phyloP scores from a whole-genome alignment of 2,113 vertebrate genomes.

The Scomber colias region DNA sequence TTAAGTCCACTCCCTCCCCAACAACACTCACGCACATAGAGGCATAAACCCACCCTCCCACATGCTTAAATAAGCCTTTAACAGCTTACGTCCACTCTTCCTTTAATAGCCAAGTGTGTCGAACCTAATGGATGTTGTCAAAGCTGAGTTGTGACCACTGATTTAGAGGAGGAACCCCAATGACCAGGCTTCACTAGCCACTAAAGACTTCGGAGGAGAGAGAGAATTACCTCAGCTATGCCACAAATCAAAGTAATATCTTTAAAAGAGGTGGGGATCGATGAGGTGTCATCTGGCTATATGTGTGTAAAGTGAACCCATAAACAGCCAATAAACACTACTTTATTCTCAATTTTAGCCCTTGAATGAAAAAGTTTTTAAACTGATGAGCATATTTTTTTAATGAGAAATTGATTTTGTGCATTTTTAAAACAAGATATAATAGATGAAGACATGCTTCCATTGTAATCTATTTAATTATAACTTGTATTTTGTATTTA shows the following conservation, averaged over 20 bases:
- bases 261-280: conserved; percentile 72
- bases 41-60: conserved; percentile 60
- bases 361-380: conserved; percentile 25
- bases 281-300: conserved; percentile 64
- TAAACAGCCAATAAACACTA: conserved; percentile 59
- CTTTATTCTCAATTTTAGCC: conserved; percentile 29
- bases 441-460: conserved; percentile 4
- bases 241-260: conserved; percentile 78
- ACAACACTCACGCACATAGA: conserved; percentile 43
- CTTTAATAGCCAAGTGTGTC: conserved; percentile 75
- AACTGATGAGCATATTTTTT: conserved; percentile 39
- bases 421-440: conserved; percentile 27
- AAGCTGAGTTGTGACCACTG: conserved; percentile 71
- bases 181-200: conserved; percentile 46
- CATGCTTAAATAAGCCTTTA: conserved; percentile 69
- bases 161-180: conserved; percentile 72
- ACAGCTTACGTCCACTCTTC: conserved; percentile 67
- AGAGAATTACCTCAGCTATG: conserved; percentile 61
- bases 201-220: conserved; percentile 33
- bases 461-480: conserved; percentile 35
- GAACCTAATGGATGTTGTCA: conserved; percentile 81
- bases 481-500: conserved; percentile 24
- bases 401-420: conserved; percentile 44
- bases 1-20: conserved; percentile 36
- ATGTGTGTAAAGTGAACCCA: conserved; percentile 61